Evolutionary conservation across 2,113 vertebrate genomes (phyloP), one percentile per base, ranked within the genome.

Genomic region (Urocolius indicus): DNA sequence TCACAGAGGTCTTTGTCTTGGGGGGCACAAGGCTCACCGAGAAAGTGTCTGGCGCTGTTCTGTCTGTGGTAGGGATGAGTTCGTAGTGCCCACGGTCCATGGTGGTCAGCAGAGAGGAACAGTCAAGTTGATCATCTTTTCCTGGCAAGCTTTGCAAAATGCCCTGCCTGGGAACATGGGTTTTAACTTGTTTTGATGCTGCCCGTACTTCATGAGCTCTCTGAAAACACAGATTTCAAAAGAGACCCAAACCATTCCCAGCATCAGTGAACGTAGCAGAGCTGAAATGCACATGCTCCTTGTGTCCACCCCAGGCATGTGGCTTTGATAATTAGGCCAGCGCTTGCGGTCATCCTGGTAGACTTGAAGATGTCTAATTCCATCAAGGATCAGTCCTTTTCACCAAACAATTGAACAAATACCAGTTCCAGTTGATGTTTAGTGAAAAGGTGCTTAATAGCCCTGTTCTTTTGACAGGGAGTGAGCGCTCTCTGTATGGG

Each of bases 401-500:
- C 80, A 68, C 80, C 94, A 72, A 93, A 79, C 58, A 74, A 94
- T 77, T 75, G 67, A 92, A 63, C 45, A 90, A 90, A 83, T 48
- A 83, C 21, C 8, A 16, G 69, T 62, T 93, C 52, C 75, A 92
- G 92, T 66, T 74, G 92, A 85, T 62, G 46, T 58, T 84, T 78
- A 77, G 61, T 84, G 76, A 94, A 95, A 89, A 87, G 77, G 54
- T 82, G 45, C 86, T 93, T 95, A 91, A 93, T 58, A 82, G 59
- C 36, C 79, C 68, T 67, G 77, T 81, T 88, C 61, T 85, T 87
- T 90, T 76, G 80, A 89, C 62, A 57, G 83, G 86, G 87, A 82
- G 74, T 34, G 90, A 91, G 82, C 66, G 87, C 82, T 94, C 82
- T 94, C 79, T 59, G 45, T 95, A 61, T 88, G 94, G 87, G 94